Base-by-base conservation (phyloP, 2,797 vertebrate species). In the Lepidocolaptes lacrymiger region DNA sequence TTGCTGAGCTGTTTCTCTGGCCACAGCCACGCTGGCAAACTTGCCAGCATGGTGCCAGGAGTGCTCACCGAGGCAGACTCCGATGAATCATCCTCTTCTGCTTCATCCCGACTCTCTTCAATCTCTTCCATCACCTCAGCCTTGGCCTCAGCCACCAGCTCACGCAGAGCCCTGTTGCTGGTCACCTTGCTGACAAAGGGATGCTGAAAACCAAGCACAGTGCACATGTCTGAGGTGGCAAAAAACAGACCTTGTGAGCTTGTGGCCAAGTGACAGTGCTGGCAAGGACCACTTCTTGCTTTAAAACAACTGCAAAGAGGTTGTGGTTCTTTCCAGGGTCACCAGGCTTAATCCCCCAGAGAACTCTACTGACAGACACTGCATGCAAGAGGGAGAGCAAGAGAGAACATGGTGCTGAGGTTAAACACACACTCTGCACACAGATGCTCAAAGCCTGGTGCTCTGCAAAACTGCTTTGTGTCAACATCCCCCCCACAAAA, bases 121-220 rank as follows among this genome's bases (percentile, higher is more conserved):
- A 99, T 99, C 98, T 99, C 99, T 97, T 99, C 99, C 98, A 99
- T 99, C 96, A 99, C 99, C 95, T 99, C 99, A 7, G 99, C 99
- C 95, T 99, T 99, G 74, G 99, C 99, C 97, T 99, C 99, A 0
- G 99, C 99, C 95, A 99, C 99, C 97, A 99, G 98, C 96, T 99
- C 99, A 13, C 98, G 94, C 87, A 99, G 96, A 0, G 99, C 99
- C 64, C 98, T 98, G 97, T 99, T 99, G 6, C 97, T 98, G 74
- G 95, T 98, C 94, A 99, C 96, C 0, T 98, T 97, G 83, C 94
- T 98, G 93, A 99, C 98, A 1, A 99, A 99, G 34, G 98, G 98
- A 66, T 99, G 99, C 98, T 99, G 95, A 23, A 85, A 91, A 93
- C 22, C 58, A 71, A 94, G 44, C 46, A 76, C 24, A 88, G 7